Conservation (phyloP, 2,888 invertebrate genomes). For the Parnassius glacialis region DNA sequence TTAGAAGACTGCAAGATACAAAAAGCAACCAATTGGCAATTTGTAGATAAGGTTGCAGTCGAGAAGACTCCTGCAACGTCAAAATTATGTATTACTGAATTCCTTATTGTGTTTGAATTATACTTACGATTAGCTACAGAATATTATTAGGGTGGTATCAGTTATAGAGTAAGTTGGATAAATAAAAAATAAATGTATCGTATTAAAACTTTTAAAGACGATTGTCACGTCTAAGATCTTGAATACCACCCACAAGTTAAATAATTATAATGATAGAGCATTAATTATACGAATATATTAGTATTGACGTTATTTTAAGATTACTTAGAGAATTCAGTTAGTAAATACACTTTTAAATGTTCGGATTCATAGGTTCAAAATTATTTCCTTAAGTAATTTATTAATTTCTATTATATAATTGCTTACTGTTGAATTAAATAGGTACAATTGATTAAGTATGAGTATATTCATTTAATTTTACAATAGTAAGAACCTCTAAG, state of each 20-base stretch:
- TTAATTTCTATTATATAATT: background rate
- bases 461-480: background rate
- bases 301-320: background rate
- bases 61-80: constrained; percentile 46
- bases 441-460: background rate
- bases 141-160: constrained; percentile 20
- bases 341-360: background rate
- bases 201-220: background rate
- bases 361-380: background rate
- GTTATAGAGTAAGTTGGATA: background rate
- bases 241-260: background rate
- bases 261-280: background rate
- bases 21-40: constrained; percentile 36
- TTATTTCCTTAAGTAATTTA: background rate
- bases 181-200: background rate
- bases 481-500: constrained; percentile 1
- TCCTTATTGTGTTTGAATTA: constrained; percentile 35
- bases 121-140: constrained; percentile 25
- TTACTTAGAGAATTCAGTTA: background rate
- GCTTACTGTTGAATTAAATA: background rate
- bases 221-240: background rate
- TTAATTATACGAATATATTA: background rate
- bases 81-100: constrained; percentile 52
- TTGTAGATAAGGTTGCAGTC: constrained; percentile 54
- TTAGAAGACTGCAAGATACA: constrained; percentile 37